Percentiles rank a stretch among this genome's conserved stretches.
Evolutionary conservation across 2,888 invertebrate genomes (phyloP).

Genomic region (Cosmopolites sordidus): DNA sequence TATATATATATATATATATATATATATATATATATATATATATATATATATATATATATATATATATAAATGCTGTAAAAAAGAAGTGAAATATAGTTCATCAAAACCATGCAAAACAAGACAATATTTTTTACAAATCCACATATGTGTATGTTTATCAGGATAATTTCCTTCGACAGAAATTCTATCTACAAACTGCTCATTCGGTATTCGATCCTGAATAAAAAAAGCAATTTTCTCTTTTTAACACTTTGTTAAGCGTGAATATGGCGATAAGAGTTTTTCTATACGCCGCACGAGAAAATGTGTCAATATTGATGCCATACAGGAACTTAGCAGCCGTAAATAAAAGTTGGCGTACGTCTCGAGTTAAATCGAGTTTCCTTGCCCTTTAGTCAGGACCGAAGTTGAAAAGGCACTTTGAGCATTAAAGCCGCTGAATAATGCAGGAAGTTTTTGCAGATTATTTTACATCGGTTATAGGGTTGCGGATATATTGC

Average conservation of each 20-base stretch:
- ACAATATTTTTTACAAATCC: too few relatives aligned
- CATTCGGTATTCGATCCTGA: too few relatives aligned
- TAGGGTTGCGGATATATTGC: background rate
- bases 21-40: too few relatives aligned
- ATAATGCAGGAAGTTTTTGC: background rate
- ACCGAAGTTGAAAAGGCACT: background rate
- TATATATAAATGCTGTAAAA: too few relatives aligned
- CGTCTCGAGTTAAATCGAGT: conserved; percentile 10
- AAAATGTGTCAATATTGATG: conserved; percentile 7
- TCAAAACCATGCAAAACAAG: too few relatives aligned
- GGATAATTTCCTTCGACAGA: too few relatives aligned
- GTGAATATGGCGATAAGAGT: too few relatives aligned
- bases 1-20: too few relatives aligned
- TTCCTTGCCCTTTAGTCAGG: conserved; percentile 2
- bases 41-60: too few relatives aligned
- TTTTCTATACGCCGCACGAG: background rate
- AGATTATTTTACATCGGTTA: background rate
- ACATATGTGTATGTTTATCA: too few relatives aligned
- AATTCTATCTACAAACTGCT: too few relatives aligned
- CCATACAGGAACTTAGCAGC: conserved; percentile 1
- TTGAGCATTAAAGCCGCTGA: background rate
- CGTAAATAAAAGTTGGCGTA: conserved; percentile 5
- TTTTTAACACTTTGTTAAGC: background rate
- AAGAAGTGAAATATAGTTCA: too few relatives aligned
- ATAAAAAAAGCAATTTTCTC: background rate